phyloP scores from a whole-genome alignment of 2,797 vertebrate species.

The Onychomys arenicola region DNA sequence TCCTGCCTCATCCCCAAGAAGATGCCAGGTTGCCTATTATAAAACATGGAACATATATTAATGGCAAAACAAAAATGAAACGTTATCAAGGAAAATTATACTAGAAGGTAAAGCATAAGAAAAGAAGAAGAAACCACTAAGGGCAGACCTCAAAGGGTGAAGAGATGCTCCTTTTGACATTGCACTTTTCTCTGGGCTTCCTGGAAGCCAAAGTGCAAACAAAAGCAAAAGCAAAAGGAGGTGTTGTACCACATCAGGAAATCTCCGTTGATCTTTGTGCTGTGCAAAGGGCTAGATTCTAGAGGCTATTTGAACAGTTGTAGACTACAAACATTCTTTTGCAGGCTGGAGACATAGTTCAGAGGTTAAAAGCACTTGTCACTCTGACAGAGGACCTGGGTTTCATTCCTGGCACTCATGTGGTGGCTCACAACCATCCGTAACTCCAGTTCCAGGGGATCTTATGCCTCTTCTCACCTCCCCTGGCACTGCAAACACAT shows the following conservation, averaged over 20 bases:
- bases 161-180: neutral
- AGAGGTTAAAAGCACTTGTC: neutral
- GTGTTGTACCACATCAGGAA: conserved; percentile 17
- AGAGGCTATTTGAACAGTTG: neutral
- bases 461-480: neutral
- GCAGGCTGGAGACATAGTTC: neutral
- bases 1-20: conserved; percentile 41
- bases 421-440: neutral
- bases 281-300: conserved; percentile 24
- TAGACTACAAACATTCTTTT: conserved; percentile 36
- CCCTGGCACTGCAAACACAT: neutral
- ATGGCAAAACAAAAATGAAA: conserved; percentile 65
- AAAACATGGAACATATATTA: conserved; percentile 50
- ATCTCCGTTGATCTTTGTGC: neutral
- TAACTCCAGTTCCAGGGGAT: neutral
- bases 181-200: conserved; percentile 37
- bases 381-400: neutral
- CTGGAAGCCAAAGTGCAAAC: conserved; percentile 36
- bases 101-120: conserved; percentile 15
- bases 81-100: conserved; percentile 24
- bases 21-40: conserved; percentile 48
- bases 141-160: neutral
- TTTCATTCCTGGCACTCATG: neutral
- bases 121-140: neutral
- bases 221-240: conserved; percentile 32